These are phyloP conservation scores for Drosophila virilis DNA, from an alignment of 1,140 invertebrate species.

Conservation along the genomic window DNA sequence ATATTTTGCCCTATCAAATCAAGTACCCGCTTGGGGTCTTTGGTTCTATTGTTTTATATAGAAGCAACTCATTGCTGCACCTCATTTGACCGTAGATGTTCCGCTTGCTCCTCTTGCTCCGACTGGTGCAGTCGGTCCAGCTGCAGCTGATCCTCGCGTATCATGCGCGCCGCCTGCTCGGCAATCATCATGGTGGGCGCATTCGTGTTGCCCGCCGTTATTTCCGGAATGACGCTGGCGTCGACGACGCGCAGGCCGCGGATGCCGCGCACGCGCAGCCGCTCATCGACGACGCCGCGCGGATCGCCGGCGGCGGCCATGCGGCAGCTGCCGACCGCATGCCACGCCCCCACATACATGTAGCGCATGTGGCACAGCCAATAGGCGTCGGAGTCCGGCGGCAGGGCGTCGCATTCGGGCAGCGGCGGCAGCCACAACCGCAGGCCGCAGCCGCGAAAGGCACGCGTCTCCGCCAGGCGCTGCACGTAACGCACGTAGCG, in stretches of 20 bases:
- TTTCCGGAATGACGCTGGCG: conserved; percentile 91
- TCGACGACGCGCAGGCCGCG: conserved; percentile 89
- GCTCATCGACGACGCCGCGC: conserved; percentile 88
- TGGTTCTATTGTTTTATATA: too few relatives aligned
- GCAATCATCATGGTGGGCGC: conserved; percentile 91
- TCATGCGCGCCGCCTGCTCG: conserved; percentile 90
- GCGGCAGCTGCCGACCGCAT: conserved; percentile 90
- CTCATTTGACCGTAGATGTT: not conserved
- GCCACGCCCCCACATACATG: conserved; percentile 87
- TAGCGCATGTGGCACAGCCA: conserved; percentile 88
- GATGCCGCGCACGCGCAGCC: conserved; percentile 88
- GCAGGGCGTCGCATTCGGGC: conserved; percentile 74
- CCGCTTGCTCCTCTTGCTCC: too few relatives aligned
- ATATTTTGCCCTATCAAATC: too few relatives aligned
- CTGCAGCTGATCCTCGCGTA: conserved; percentile 85
- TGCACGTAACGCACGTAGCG: conserved; percentile 87
- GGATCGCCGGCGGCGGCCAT: conserved; percentile 88
- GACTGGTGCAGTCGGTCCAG: not conserved
- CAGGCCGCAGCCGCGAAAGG: conserved; percentile 84
- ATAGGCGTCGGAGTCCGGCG: conserved; percentile 85
- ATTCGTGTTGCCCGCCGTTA: conserved; percentile 91
- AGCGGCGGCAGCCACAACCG: conserved; percentile 84
- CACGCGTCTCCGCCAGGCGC: conserved; percentile 84
- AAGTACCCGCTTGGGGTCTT: too few relatives aligned
- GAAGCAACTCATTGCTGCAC: not conserved